phyloP scores from a whole-genome alignment of 2,797 vertebrate species.

The Myiotriccus ornatus region DNA sequence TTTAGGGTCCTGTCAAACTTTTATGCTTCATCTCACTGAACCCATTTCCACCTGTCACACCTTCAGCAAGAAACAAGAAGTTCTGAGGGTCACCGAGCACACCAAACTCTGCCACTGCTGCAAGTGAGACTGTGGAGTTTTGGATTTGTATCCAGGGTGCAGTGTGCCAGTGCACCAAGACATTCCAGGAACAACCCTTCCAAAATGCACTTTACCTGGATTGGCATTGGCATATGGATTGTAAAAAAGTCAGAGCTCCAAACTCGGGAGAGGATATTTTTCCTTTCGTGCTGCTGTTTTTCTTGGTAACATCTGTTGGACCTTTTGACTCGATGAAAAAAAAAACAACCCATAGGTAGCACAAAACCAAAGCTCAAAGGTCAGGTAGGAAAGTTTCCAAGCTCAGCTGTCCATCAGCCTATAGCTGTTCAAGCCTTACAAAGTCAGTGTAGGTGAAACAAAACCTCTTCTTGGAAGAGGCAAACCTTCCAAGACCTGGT shows the following conservation, averaged over 20 bases:
- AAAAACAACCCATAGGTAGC: background rate
- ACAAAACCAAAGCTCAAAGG: background rate
- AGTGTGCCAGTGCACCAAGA: background rate
- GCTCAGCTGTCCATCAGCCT: background rate
- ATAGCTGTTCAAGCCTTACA: background rate
- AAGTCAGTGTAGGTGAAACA: background rate
- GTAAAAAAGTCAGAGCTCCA: background rate
- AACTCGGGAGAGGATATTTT: background rate
- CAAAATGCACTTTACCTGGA: background rate
- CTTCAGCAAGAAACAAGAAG: background rate
- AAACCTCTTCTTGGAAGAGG: background rate
- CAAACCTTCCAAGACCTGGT: background rate
- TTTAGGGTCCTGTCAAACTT: background rate
- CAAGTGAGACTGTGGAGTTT: background rate
- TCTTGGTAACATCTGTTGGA: background rate
- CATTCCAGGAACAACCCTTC: background rate
- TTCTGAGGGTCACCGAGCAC: background rate
- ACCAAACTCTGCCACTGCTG: background rate
- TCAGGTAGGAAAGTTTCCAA: background rate
- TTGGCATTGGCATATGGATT: background rate
- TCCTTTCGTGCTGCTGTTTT: background rate
- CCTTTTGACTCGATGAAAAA: background rate
- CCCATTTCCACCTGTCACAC: background rate
- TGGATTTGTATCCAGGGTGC: background rate
- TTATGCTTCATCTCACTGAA: background rate